Evolutionary conservation across 2,888 invertebrate genomes (phyloP), one percentile per base, ranked within the genome.

Genomic region (Mechanitis messenoides): DNA sequence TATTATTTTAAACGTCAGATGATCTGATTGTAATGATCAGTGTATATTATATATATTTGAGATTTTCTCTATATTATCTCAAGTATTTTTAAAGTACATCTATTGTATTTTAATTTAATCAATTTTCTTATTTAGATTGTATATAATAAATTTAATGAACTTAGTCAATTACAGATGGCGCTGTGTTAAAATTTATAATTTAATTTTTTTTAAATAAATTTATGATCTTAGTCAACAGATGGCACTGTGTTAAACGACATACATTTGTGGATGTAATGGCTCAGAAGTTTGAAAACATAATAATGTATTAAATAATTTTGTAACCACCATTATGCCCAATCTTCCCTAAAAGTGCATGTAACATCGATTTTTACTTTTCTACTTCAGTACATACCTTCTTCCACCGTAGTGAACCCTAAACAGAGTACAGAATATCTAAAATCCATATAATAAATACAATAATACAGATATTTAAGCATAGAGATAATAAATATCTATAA

Each of bases 361-460:
- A 69, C 69, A 72, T 69, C 70, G 62, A 70, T 59, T 60, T 66
- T 69, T 63, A 65, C 45, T 61, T 61, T 56, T 62, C 55, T 67
- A 65, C 68, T 62, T n/a, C 20, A 45, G 58, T 78, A 88, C 88
- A 86, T 80, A 89, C 88, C 87, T 76, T 88, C 88, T 53, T 87
- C 87, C 87, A 80, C 75, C 59, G 85, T 76, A 65, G 77, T 79
- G 79, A 76, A 81, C 81, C 81, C 88, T 89, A 76, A 80, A 87
- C 75, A 85, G 80, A 83, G 72, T 63, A 75, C 68, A 72, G 66
- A 71, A 58, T 60, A 33, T 45, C 60, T 62, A 70, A 63, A 62
- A 62, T 57, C 61, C 59, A 60, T 61, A 59, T 56, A 57, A 64
- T 59, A 66, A 63, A 62, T 47, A 64, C 53, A 35, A 55, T 35